These are phyloP conservation scores for Saccostrea glomerata DNA, from an alignment of 1,140 invertebrate species.

Conservation along the genomic window DNA sequence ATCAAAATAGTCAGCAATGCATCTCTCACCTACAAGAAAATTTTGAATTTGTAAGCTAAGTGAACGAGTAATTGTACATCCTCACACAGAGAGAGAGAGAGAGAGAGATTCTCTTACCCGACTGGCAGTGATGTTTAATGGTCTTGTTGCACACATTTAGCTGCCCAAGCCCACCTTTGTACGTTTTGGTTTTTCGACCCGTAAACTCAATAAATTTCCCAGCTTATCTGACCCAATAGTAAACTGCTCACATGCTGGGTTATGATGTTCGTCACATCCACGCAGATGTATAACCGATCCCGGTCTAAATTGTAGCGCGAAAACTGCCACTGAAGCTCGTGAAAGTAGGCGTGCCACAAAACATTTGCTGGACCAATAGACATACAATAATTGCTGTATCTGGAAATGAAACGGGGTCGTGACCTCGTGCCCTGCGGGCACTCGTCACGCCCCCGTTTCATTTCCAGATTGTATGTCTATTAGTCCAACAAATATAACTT, in stretches of 20 bases:
- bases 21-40: background rate
- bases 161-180: slow-evolving; percentile 37
- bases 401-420: no score
- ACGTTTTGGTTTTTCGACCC: slow-evolving; percentile 17
- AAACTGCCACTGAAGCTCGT: no score
- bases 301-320: no score
- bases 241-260: slow-evolving; percentile 21
- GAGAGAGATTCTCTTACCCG: background rate
- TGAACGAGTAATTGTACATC: background rate
- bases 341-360: no score
- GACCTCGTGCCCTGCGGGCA: no score
- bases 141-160: slow-evolving; percentile 28
- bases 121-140: slow-evolving; percentile 43
- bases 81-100: background rate
- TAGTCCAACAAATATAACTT: background rate
- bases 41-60: background rate
- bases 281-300: no score
- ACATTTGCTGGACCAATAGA: no score
- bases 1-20: background rate
- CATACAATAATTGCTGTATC: no score
- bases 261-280: slow-evolving; percentile 40
- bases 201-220: slow-evolving; percentile 16
- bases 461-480: background rate
- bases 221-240: background rate
- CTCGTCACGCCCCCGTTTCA: background rate